phyloP scores from a whole-genome alignment of 2,113 vertebrate genomes.

The Panthera leo region DNA sequence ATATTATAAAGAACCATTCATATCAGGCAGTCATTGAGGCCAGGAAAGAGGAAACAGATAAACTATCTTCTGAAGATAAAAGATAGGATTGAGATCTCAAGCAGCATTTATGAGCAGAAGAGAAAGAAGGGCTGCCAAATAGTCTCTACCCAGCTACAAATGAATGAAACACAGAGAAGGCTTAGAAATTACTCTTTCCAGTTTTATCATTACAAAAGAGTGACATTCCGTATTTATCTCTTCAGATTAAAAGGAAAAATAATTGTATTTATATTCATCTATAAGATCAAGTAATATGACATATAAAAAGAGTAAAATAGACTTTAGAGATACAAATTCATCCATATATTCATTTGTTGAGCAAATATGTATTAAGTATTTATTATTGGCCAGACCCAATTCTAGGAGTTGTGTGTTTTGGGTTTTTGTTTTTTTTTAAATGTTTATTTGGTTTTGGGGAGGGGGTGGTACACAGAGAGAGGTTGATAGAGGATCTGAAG shows the following conservation, averaged over 20 bases:
- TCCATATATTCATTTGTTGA: background rate
- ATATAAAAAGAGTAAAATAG: background rate
- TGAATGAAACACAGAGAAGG: background rate
- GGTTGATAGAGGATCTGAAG: too few species aligned
- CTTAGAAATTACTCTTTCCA: background rate
- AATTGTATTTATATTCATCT: background rate
- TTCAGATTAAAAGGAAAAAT: background rate
- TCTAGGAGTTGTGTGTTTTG: background rate
- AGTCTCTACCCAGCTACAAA: background rate
- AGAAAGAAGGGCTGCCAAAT: background rate
- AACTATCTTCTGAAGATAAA: background rate
- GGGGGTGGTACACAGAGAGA: too few species aligned
- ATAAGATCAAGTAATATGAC: background rate
- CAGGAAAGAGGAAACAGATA: constrained; percentile 3
- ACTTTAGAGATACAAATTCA: background rate
- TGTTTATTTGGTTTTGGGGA: too few species aligned
- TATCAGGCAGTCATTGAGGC: background rate
- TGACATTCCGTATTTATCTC: background rate
- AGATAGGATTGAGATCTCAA: background rate
- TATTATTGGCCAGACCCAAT: background rate
- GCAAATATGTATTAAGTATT: background rate
- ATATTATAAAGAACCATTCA: background rate
- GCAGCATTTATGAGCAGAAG: background rate
- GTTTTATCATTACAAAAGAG: background rate
- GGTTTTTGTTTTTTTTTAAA: too few species aligned